A percentile compares a stretch with the other conserved stretches of the same genome.
These are phyloP conservation scores for Dreissena polymorpha DNA, from an alignment of 1,140 invertebrate species.

Conservation along the genomic window DNA sequence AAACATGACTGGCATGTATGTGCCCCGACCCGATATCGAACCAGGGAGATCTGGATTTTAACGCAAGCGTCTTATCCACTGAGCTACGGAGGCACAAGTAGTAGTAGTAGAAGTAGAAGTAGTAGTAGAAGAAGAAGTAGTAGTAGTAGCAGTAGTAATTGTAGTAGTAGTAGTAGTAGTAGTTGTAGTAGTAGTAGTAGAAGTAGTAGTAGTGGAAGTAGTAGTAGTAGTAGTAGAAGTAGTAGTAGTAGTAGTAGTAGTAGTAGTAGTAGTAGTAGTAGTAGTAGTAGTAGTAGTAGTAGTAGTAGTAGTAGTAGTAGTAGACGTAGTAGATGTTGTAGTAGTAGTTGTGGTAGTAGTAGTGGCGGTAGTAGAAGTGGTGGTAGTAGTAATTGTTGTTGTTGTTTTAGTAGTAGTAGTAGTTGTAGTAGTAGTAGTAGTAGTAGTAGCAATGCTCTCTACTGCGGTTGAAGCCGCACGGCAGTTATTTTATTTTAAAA, in stretches of 20 bases:
- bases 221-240: constrained; percentile 29
- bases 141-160: no score
- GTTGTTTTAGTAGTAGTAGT: no score
- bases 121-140: constrained; percentile 5
- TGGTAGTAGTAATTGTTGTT: not conserved
- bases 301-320: constrained; percentile 19
- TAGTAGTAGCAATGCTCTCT: no score
- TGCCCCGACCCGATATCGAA: no score
- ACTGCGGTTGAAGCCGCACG: no score
- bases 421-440: constrained; percentile 21
- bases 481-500: no score
- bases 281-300: constrained; percentile 30
- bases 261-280: constrained; percentile 25
- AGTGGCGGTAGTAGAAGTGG: constrained; percentile 22
- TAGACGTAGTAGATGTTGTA: not conserved
- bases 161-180: not conserved
- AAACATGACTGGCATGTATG: no score
- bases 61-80: no score
- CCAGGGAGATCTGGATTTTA: no score
- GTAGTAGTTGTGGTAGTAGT: not conserved
- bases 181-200: not conserved
- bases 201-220: constrained; percentile 26
- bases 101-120: constrained; percentile 42
- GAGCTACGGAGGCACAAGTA: no score
- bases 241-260: constrained; percentile 4